Percentiles rank a stretch among this genome's conserved stretches.
Conservation (phyloP, 2,797 vertebrate species). For the Cryptoprocta ferox region DNA sequence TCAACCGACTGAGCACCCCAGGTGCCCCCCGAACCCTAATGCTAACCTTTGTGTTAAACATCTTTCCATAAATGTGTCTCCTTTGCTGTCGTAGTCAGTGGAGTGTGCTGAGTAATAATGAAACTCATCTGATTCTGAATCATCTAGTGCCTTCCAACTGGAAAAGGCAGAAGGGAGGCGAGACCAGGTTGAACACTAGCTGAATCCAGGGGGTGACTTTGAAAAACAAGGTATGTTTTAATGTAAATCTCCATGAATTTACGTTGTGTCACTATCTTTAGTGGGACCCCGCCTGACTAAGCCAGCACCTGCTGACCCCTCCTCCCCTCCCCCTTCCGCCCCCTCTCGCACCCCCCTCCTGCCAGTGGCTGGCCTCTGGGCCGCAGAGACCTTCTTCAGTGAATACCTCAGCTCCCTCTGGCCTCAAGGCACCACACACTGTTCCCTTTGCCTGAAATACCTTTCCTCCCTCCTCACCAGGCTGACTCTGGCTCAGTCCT, state of each 20-base stretch:
- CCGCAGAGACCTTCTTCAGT: neutral
- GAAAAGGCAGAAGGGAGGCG: neutral
- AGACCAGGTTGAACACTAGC: neutral
- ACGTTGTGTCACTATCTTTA: neutral
- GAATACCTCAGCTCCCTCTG: neutral
- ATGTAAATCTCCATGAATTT: neutral
- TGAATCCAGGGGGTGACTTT: neutral
- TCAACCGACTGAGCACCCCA: too few species aligned
- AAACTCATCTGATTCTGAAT: neutral
- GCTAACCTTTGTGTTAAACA: neutral
- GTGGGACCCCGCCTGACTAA: neutral
- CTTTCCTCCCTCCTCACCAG: neutral
- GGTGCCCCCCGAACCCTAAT: neutral
- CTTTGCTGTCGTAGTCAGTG: neutral
- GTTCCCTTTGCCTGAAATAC: neutral
- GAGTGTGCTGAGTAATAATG: neutral
- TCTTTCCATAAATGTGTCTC: neutral
- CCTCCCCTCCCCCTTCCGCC: fast-evolving
- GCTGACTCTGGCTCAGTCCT: neutral
- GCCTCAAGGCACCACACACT: neutral
- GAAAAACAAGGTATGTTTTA: neutral
- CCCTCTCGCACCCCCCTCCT: too few species aligned
- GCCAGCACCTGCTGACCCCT: neutral
- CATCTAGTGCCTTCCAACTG: neutral
- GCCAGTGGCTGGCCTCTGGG: neutral